phyloP scores from a whole-genome alignment of 2,113 vertebrate genomes.

The Progne subis region DNA sequence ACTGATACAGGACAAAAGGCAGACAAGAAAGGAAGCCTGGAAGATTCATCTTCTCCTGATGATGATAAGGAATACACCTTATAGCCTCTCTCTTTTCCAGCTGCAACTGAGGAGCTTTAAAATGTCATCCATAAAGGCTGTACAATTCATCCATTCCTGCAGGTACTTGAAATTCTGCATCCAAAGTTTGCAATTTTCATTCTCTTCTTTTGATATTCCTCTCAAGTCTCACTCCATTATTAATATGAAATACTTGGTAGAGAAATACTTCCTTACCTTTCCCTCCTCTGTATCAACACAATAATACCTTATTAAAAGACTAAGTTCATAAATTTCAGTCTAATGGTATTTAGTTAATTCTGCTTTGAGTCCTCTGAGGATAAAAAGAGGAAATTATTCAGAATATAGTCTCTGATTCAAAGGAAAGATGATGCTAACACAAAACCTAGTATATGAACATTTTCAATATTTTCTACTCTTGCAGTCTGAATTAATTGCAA shows the following conservation, averaged over 20 bases:
- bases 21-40: neutral
- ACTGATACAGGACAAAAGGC: constrained; percentile 12
- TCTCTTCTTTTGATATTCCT: neutral
- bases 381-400: constrained; percentile 34
- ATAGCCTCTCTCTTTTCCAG: neutral
- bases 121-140: neutral
- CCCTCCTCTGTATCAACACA: neutral
- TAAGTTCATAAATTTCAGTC: neutral
- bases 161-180: neutral
- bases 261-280: constrained; percentile 5
- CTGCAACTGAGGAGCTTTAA: neutral
- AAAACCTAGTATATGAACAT: neutral
- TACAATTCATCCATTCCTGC: neutral
- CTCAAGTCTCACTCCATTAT: constrained; percentile 5
- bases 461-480: constrained; percentile 18
- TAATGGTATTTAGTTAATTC: constrained; percentile 25
- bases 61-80: neutral
- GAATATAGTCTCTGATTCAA: neutral
- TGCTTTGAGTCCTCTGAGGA: neutral
- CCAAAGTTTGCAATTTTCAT: neutral
- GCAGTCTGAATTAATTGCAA: constrained; percentile 18
- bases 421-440: neutral
- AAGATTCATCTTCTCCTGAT: neutral
- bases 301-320: neutral
- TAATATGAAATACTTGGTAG: neutral